Evolutionary conservation across 2,888 invertebrate genomes (phyloP), one percentile per base, ranked within the genome.

Genomic region (Acronicta alni): DNA sequence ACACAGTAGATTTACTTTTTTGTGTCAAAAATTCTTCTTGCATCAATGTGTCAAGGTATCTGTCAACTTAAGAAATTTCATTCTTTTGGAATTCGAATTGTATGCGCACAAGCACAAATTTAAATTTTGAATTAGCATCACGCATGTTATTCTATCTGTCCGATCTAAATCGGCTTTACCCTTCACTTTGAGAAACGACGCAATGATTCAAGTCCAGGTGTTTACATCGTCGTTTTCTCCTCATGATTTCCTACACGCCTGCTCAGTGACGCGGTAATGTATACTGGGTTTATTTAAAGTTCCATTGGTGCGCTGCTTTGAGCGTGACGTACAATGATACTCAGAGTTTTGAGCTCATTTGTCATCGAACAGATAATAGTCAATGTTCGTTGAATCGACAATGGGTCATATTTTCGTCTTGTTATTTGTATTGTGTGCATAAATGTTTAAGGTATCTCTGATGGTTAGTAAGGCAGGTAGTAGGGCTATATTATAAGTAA

Each of bases 151-250:
- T 85, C 82, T 89, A 91, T 91, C 91, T 75, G 80, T 75, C 69
- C 78, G 80, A 91, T 91, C 92, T 91, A 89, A 91, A 92, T 90
- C 91, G 89, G 91, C 89, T 90, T 90, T 89, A 83, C 80, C 84
- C 85, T 85, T 80, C 75, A 83, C 81, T 80, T 72, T 65, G 76
- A 79, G 72, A 72, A 79, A 73, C 70, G 68, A 67, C 48, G 59
- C 66, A 57, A 67, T 66, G 72, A 72, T 72, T 63, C 59, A 67
- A 68, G 52, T 56, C 65, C 48, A 55, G 58, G 62, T 66, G 64
- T 66, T 58, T 84, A 80, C 85, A 85, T 69, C 58, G 76, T 52
- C 38, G 62, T 74, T 53, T 59, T 60, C 54, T 46, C 45, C 35
- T 47, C 12, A 43, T 39, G 20, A 42, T 47, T 43, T 61, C 53